phyloP scores from a whole-genome alignment of 1,140 invertebrate species.

The Mercenaria mercenaria region DNA sequence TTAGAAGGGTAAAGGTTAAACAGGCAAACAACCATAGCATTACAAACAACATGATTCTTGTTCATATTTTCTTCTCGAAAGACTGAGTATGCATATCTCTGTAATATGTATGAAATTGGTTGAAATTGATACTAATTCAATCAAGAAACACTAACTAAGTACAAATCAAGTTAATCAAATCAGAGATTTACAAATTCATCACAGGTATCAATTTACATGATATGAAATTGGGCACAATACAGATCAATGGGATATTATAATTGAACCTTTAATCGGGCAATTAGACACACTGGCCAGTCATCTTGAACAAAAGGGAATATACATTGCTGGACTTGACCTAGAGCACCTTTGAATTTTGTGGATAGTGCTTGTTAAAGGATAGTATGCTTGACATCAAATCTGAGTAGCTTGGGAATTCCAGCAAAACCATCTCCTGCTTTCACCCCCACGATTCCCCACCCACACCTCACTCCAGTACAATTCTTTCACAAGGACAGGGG shows the following conservation, averaged over 20 bases:
- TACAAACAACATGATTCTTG: background rate
- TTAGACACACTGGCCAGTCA: conserved; percentile 52
- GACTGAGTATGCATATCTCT: conserved; percentile 20
- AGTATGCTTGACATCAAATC: no score
- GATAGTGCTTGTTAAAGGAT: no score
- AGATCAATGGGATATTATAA: conserved; percentile 53
- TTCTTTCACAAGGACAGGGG: no score
- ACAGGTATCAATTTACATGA: conserved; percentile 49
- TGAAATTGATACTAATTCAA: conserved; percentile 38
- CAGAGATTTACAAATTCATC: conserved; percentile 55
- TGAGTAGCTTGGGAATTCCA: no score
- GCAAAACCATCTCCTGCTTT: no score
- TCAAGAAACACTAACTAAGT: conserved; percentile 23
- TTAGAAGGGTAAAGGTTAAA: no score
- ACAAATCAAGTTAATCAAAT: conserved; percentile 62
- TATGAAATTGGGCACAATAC: conserved; percentile 27
- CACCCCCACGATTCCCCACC: no score
- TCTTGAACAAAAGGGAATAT: background rate
- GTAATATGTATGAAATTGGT: conserved; percentile 60
- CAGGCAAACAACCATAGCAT: background rate
- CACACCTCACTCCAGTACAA: no score
- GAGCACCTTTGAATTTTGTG: no score
- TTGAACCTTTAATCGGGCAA: conserved; percentile 51
- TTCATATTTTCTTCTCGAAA: background rate
- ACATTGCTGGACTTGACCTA: background rate